A percentile compares a stretch with the other conserved stretches of the same genome.
Conservation (phyloP, 2,113 vertebrate species). For the Perca schrenkii region DNA sequence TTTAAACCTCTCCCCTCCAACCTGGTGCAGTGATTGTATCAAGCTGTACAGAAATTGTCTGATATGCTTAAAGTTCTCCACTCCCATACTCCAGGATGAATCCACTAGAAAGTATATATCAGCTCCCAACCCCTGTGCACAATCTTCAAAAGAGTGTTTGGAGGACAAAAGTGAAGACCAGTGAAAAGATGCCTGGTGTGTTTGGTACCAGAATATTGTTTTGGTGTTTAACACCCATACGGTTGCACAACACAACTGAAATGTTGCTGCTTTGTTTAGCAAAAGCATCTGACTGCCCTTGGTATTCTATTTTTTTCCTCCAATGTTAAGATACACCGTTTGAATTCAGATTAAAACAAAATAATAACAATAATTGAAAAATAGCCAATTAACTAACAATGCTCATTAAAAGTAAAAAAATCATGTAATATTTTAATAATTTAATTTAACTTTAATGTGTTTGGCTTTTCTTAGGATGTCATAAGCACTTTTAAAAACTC, state of each 20-base stretch:
- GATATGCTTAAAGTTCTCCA: conserved; percentile 90
- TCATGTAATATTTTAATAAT: not conserved
- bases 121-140: conserved; percentile 86
- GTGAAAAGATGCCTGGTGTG: conserved; percentile 46
- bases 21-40: conserved; percentile 87
- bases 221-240: conserved; percentile 8
- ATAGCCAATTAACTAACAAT: conserved; percentile 7
- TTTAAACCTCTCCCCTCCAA: conserved; percentile 85
- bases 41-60: conserved; percentile 90
- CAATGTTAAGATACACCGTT: not conserved
- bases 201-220: conserved; percentile 24
- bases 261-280: not conserved
- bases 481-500: not conserved
- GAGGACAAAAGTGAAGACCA: conserved; percentile 77
- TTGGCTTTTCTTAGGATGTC: not conserved
- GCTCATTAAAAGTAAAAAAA: not conserved
- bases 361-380: not conserved
- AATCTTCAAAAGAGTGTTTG: conserved; percentile 89
- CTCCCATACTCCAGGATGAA: conserved; percentile 90
- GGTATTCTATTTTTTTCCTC: not conserved
- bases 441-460: not conserved
- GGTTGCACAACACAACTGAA: conserved; percentile 16
- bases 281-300: conserved; percentile 24
- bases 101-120: conserved; percentile 98
- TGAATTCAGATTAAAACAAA: not conserved